These are phyloP conservation scores for Pogoniulus pusillus DNA, from an alignment of 2,797 vertebrate genomes.

Conservation along the genomic window DNA sequence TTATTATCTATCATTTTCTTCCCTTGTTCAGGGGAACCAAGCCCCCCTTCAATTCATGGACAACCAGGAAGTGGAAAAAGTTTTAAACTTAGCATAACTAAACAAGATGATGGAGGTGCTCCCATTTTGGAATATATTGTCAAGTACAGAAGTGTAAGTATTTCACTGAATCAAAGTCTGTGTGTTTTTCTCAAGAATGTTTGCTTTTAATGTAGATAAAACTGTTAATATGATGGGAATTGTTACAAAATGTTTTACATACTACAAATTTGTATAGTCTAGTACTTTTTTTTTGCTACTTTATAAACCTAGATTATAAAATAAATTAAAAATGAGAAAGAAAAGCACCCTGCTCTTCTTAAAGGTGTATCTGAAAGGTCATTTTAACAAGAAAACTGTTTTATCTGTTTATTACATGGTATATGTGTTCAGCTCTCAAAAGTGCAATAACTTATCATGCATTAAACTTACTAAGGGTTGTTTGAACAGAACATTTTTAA, in stretches of 20 bases:
- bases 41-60: constrained; percentile 93
- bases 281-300: neutral
- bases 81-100: constrained; percentile 93
- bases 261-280: neutral
- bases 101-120: constrained; percentile 98
- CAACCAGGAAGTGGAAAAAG: constrained; percentile 92
- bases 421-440: neutral
- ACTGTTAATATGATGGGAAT: neutral
- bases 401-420: neutral
- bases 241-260: neutral
- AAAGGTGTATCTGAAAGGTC: neutral
- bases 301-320: neutral
- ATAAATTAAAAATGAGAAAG: neutral
- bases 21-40: constrained; percentile 88
- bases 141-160: constrained; percentile 96
- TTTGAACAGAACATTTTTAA: neutral
- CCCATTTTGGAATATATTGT: constrained; percentile 97
- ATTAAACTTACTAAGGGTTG: neutral
- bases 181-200: neutral
- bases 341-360: neutral
- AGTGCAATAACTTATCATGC: neutral
- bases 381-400: neutral
- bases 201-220: neutral
- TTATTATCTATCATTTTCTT: neutral
- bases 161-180: neutral